These are phyloP conservation scores for Oreortyx pictus DNA, from an alignment of 2,797 vertebrate genomes.

Conservation along the genomic window DNA sequence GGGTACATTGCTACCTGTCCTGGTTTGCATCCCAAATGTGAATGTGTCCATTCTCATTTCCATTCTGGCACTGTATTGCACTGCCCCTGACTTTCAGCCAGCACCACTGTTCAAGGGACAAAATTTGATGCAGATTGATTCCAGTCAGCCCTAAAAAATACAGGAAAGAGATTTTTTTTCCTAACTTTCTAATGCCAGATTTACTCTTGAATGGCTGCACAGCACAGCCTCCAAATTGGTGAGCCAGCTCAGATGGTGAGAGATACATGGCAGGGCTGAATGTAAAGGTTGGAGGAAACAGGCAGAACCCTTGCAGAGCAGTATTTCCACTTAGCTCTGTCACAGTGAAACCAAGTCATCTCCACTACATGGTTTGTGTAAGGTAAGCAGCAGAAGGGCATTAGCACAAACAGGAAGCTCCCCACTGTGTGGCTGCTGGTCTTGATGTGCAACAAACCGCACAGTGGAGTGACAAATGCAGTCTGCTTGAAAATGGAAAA, in stretches of 20 bases:
- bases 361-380: background rate
- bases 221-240: background rate
- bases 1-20: background rate
- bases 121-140: background rate
- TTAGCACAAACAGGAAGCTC: background rate
- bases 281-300: background rate
- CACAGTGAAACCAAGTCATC: background rate
- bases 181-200: background rate
- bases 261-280: accelerated
- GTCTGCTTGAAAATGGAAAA: background rate
- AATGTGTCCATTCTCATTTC: background rate
- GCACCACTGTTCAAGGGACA: background rate
- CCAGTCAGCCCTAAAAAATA: background rate
- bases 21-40: background rate
- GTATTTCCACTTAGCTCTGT: background rate
- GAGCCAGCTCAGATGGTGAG: background rate
- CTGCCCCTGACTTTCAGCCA: background rate
- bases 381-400: accelerated
- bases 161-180: background rate
- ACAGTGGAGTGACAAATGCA: background rate
- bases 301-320: background rate
- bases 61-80: background rate
- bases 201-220: background rate
- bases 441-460: background rate
- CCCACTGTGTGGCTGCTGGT: accelerated